Evolutionary conservation across 2,888 invertebrate genomes (phyloP).

Genomic region (Hetaerina titia): DNA sequence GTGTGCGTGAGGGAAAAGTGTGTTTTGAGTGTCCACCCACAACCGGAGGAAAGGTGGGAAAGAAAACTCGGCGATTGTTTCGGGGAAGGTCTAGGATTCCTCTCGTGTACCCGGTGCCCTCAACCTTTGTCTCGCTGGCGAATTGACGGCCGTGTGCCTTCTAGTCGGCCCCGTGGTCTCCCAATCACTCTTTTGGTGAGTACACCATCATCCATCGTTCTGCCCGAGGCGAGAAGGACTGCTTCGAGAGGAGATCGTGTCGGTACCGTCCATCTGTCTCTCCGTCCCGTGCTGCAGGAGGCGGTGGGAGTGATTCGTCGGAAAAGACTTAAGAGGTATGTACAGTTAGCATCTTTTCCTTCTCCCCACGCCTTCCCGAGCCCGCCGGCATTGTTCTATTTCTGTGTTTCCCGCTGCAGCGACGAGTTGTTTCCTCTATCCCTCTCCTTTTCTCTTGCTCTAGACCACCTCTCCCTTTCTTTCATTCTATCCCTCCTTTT

Average conservation of each 20-base stretch:
- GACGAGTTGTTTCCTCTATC: neutral
- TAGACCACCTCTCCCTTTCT: neutral
- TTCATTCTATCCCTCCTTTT: too few relatives aligned
- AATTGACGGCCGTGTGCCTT: neutral
- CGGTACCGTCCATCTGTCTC: neutral
- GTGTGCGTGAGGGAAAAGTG: neutral
- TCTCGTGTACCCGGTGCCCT: neutral
- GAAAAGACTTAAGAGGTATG: neutral
- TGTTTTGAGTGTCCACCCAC: neutral
- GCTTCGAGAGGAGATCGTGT: neutral
- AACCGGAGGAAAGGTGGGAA: neutral
- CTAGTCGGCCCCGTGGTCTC: neutral
- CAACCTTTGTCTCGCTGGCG: neutral
- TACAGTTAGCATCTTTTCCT: neutral
- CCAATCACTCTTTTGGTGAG: neutral
- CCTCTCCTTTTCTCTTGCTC: neutral
- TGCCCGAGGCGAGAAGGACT: neutral
- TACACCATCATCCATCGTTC: neutral
- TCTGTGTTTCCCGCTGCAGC: conserved; percentile 19
- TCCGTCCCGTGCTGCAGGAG: conserved; percentile 9
- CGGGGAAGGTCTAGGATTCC: neutral
- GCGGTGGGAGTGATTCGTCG: neutral
- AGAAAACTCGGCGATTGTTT: neutral
- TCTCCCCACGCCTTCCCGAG: neutral
- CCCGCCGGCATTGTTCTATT: conserved; percentile 30